These are phyloP conservation scores for Scrobipalpa atriplicella DNA, from an alignment of 2,888 invertebrate genomes.

Conservation along the genomic window DNA sequence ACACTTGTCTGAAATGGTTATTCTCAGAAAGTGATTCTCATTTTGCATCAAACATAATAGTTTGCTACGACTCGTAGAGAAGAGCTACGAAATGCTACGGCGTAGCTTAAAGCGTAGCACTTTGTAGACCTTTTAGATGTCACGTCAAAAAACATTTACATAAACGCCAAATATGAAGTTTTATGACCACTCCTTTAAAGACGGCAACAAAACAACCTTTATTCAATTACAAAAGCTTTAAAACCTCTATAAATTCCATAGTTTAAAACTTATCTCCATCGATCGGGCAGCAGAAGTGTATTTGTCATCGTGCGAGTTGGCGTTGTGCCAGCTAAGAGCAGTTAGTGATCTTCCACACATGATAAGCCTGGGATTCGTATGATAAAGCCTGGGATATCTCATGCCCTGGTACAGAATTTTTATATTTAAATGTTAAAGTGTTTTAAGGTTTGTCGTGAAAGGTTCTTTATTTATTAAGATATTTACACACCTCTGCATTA, in stretches of 20 bases:
- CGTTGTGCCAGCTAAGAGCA: neutral
- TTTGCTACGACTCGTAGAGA: too few relatives aligned
- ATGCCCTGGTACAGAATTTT: conserved; percentile 6
- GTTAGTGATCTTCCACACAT: conserved; percentile 21
- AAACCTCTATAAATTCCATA: conserved; percentile 4
- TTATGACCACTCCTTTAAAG: neutral
- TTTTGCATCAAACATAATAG: too few relatives aligned
- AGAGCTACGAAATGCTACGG: too few relatives aligned
- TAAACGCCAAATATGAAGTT: neutral
- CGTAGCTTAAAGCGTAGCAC: too few relatives aligned
- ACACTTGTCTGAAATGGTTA: too few relatives aligned
- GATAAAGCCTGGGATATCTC: conserved; percentile 14
- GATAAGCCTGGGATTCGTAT: conserved; percentile 11
- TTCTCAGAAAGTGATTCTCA: too few relatives aligned
- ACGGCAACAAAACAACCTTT: neutral
- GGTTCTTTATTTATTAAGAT: too few relatives aligned
- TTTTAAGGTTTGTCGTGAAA: neutral
- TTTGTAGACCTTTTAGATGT: too few relatives aligned
- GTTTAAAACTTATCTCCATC: conserved; percentile 20
- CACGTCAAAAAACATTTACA: neutral
- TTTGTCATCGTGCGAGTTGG: conserved; percentile 19
- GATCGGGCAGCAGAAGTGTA: conserved; percentile 16
- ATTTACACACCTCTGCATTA: too few relatives aligned
- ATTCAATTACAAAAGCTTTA: neutral
- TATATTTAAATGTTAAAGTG: neutral